Evolutionary conservation across 2,888 invertebrate species (phyloP).

Genomic region (Pasiphila rectangulata): DNA sequence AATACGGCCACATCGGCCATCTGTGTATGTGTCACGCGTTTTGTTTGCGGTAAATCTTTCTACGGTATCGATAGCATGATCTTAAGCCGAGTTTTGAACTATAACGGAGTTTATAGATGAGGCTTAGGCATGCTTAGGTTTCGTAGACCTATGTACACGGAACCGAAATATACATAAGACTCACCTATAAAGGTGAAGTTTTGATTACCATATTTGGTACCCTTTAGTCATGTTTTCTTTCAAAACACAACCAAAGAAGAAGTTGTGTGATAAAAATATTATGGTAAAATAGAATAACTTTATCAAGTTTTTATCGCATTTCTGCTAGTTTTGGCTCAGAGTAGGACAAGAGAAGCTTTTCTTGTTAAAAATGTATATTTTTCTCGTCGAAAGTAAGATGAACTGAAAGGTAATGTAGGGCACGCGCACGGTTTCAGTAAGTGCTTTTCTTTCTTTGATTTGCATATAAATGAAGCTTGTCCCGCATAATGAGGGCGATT

Average conservation of each 20-base stretch:
- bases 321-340: neutral
- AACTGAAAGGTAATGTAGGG: slow-evolving; percentile 43
- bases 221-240: no score
- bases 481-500: slow-evolving; percentile 34
- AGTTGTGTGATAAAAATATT: no score
- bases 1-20: slow-evolving; percentile 26
- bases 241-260: no score
- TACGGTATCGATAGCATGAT: neutral
- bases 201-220: no score
- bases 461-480: slow-evolving; percentile 49
- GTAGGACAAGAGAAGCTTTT: neutral
- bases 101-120: neutral
- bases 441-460: slow-evolving; percentile 43
- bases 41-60: slow-evolving; percentile 3
- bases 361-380: slow-evolving; percentile 15
- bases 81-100: neutral
- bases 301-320: neutral
- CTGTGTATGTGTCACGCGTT: slow-evolving; percentile 35
- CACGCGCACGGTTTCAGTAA: slow-evolving; percentile 39
- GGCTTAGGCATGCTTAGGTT: neutral
- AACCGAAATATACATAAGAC: no score
- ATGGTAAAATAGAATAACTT: no score
- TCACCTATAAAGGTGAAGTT: no score
- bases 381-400: slow-evolving; percentile 34
- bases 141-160: neutral